These are phyloP conservation scores for Triops cancriformis DNA, from an alignment of 1,140 invertebrate species.

Conservation along the genomic window DNA sequence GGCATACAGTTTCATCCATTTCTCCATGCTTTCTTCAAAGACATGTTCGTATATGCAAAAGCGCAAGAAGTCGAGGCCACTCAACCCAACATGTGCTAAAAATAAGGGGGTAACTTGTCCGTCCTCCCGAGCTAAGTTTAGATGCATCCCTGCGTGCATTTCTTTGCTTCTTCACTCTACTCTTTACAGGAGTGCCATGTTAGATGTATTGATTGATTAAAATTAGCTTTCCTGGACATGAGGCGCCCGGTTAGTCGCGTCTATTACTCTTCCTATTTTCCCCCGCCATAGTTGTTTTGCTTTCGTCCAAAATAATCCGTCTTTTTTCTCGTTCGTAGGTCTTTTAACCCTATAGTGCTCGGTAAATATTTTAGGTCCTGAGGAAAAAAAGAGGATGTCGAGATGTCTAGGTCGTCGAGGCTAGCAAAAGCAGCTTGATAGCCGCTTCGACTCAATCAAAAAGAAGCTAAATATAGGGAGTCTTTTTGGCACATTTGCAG, in stretches of 20 bases:
- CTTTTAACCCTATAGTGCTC: no score
- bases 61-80: slow-evolving; percentile 11
- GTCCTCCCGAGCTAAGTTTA: slow-evolving; percentile 6
- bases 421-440: background rate
- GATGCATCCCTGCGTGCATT: background rate
- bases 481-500: slow-evolving; percentile 10
- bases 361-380: background rate
- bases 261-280: background rate
- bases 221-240: background rate
- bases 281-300: background rate
- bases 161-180: background rate
- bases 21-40: background rate
- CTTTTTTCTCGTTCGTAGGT: no score
- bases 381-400: background rate
- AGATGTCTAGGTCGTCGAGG: background rate
- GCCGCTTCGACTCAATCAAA: background rate
- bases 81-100: slow-evolving; percentile 13
- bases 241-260: background rate
- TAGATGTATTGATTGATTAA: background rate
- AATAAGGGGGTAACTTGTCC: slow-evolving; percentile 9
- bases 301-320: background rate
- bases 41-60: slow-evolving; percentile 2
- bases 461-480: background rate
- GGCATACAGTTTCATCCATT: background rate
- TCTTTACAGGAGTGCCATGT: background rate